Conservation (phyloP, 2,113 vertebrate species). For the Ursus arctos region DNA sequence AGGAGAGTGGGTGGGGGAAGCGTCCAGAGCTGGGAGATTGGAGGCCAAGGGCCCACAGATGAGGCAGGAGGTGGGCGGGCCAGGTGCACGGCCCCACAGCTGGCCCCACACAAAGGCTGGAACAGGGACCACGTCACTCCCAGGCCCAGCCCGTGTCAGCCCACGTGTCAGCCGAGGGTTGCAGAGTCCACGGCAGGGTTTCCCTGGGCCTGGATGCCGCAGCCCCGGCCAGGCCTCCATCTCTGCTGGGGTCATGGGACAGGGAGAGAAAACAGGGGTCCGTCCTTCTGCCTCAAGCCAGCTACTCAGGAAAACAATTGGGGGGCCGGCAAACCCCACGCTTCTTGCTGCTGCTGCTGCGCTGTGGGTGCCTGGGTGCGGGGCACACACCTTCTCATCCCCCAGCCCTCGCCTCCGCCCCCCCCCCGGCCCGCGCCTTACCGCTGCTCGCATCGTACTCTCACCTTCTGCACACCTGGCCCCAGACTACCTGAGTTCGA, state of each 20-base stretch:
- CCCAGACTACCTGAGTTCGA: not conserved
- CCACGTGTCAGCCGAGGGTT: accelerated
- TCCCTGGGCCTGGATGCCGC: not conserved
- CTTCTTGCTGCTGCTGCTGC: too few species aligned
- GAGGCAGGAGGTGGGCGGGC: not conserved
- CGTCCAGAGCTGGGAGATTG: not conserved
- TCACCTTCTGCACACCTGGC: not conserved
- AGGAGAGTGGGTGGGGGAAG: not conserved
- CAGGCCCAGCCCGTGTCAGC: not conserved
- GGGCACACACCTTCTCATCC: accelerated
- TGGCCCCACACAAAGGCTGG: not conserved
- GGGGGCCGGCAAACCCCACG: not conserved
- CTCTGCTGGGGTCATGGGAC: not conserved
- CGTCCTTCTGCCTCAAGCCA: not conserved
- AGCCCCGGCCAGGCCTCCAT: not conserved
- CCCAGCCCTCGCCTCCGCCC: not conserved
- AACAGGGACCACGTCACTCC: accelerated
- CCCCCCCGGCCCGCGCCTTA: accelerated
- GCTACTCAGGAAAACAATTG: accelerated
- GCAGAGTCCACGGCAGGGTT: not conserved
- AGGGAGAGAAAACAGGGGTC: not conserved
- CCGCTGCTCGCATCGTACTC: accelerated
- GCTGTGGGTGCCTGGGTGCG: too few species aligned
- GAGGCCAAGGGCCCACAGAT: not conserved
- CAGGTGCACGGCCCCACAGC: accelerated